Percentiles rank a stretch among this genome's conserved stretches.
Conservation (phyloP, 2,113 vertebrate genomes). For the Pterophyllum scalare region DNA sequence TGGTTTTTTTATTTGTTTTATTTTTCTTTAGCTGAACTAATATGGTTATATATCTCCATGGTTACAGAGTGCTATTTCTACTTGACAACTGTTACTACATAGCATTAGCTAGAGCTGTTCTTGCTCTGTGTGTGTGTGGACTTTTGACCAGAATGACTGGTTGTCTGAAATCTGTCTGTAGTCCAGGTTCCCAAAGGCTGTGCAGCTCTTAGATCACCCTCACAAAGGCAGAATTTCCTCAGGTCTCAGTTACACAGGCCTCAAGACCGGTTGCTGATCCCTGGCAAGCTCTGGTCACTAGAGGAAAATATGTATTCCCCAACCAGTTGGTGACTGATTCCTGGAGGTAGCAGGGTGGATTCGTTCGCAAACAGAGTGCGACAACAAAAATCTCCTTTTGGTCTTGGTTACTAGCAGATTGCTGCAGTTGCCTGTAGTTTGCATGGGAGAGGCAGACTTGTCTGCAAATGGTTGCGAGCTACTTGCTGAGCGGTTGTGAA, state of each 20-base stretch:
- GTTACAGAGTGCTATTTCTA: slow-evolving; percentile 77
- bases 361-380: neutral
- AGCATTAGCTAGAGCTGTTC: slow-evolving; percentile 68
- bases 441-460: neutral
- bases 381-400: neutral
- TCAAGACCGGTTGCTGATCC: neutral
- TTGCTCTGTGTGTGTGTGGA: slow-evolving; percentile 55
- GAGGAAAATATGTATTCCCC: neutral
- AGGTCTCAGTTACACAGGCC: neutral
- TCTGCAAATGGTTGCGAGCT: neutral
- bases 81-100: slow-evolving; percentile 73
- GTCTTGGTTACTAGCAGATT: neutral
- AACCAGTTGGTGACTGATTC: neutral
- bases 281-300: neutral
- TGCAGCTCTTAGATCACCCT: slow-evolving; percentile 32
- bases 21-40: slow-evolving; percentile 73
- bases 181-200: slow-evolving; percentile 13
- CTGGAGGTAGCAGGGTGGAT: neutral
- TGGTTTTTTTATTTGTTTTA: slow-evolving; percentile 25
- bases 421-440: neutral
- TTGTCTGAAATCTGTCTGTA: slow-evolving; percentile 28
- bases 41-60: slow-evolving; percentile 70
- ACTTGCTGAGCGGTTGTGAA: neutral
- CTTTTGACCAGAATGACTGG: slow-evolving; percentile 41
- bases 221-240: too few relatives aligned